phyloP scores from a whole-genome alignment of 2,113 vertebrate species.

The Macaca fascicularis region T2T-MFA8v1.1 NC_088386.1:41020501-41021000 shows the following conservation, averaged over 20 bases:
- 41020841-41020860: neutral
- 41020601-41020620: constrained; percentile 61
- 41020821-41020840: neutral
- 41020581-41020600: constrained; percentile 69
- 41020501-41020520: constrained; percentile 54
- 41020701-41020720: constrained; percentile 50
- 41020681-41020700: constrained; percentile 50
- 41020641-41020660: constrained; percentile 65
- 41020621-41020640: constrained; percentile 62
- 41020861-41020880: neutral
- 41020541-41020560: constrained; percentile 36
- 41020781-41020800: neutral
- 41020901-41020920: neutral
- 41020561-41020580: neutral
- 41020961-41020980: neutral
- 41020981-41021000: neutral
- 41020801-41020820: neutral
- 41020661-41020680: constrained; percentile 69
- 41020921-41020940: neutral
- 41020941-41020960: neutral
- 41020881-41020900: neutral
- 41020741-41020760: neutral
- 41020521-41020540: constrained; percentile 28
- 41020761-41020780: neutral
- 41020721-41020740: neutral